Conservation (phyloP, 2,797 vertebrate species). For the Gobio occitaniae region DNA sequence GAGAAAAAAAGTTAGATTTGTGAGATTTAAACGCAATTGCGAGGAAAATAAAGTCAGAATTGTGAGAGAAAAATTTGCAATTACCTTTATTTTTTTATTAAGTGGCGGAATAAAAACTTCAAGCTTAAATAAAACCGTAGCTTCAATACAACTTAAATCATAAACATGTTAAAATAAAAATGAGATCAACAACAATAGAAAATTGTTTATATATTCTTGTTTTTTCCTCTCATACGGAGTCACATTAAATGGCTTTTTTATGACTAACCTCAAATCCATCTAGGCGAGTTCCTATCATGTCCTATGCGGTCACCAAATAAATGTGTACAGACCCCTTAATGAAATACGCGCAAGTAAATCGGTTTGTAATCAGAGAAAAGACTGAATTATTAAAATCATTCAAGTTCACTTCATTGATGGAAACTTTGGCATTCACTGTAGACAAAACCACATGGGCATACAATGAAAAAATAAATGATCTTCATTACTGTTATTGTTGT, state of each 20-base stretch:
- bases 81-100: too few species aligned
- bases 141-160: background rate
- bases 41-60: too few species aligned
- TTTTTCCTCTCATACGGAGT: background rate
- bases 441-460: background rate
- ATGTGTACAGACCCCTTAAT: background rate
- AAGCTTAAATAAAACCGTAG: too few species aligned
- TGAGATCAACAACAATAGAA: background rate
- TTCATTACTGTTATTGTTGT: conserved; percentile 29
- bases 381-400: conserved; percentile 40
- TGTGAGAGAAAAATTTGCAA: too few species aligned
- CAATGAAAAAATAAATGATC: background rate
- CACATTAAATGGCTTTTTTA: conserved; percentile 14
- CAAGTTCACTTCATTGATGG: conserved; percentile 11
- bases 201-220: background rate
- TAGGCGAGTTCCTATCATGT: background rate
- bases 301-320: background rate
- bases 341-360: background rate
- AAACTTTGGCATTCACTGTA: conserved; percentile 47
- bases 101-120: too few species aligned
- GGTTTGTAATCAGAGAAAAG: background rate
- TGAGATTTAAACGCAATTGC: too few species aligned
- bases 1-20: too few species aligned
- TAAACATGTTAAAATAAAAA: background rate
- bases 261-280: background rate